Evolutionary conservation across 2,113 vertebrate species (phyloP).

Genomic region (Nesogale talazaci): DNA sequence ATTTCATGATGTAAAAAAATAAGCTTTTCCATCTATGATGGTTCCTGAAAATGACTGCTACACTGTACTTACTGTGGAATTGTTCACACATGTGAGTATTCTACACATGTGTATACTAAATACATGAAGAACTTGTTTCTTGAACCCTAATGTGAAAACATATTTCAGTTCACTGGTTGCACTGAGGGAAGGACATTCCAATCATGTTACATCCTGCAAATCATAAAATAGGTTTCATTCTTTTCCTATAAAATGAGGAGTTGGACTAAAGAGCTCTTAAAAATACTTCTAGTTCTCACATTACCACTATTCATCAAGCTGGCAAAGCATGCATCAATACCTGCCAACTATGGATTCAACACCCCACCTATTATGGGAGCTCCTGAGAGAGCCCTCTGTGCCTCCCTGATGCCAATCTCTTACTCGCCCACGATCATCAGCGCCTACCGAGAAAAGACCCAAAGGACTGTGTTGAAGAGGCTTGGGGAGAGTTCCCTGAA

Average conservation of each 20-base stretch:
- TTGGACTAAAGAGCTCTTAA: constrained; percentile 10
- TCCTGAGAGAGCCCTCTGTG: background rate
- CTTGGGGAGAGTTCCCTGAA: no score
- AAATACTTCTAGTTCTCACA: constrained; percentile 35
- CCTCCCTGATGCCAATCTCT: background rate
- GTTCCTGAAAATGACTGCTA: background rate
- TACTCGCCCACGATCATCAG: background rate
- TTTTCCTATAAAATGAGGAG: constrained; percentile 49
- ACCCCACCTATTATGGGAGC: background rate
- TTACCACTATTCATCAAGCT: constrained; percentile 34
- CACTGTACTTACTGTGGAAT: background rate
- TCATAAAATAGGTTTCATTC: constrained; percentile 17
- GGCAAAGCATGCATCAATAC: constrained; percentile 36
- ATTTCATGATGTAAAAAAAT: constrained; percentile 8
- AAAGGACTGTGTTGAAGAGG: no score
- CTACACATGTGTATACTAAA: background rate
- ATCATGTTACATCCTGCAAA: background rate
- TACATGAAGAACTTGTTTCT: background rate
- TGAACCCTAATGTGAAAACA: background rate
- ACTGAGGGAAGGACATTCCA: background rate
- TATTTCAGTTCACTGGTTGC: background rate
- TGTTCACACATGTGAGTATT: background rate
- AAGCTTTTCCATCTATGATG: background rate
- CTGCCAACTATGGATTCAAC: constrained; percentile 37
- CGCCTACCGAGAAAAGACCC: background rate